These are phyloP conservation scores for Gonioctena quinquepunctata DNA, from an alignment of 1,140 invertebrate genomes.

Conservation along the genomic window DNA sequence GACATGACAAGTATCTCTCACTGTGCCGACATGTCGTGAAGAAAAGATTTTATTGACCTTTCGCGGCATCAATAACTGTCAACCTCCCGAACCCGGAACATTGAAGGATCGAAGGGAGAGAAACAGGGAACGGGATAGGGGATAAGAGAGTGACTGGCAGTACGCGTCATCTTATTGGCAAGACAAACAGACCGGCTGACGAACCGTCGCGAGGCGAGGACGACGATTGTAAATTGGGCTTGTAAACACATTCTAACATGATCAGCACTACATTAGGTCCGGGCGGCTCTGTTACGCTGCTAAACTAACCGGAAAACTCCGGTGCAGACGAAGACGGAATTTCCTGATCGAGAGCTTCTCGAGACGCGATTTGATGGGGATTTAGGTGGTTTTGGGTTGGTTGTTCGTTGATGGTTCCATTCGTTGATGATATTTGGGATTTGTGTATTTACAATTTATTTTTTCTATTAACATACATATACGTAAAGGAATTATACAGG, in stretches of 20 bases:
- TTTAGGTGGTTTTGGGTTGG: background rate
- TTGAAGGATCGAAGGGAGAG: background rate
- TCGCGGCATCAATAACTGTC: too few species aligned
- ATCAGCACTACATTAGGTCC: conserved; percentile 55
- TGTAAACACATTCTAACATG: conserved; percentile 57
- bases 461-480: too few species aligned
- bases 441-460: too few species aligned
- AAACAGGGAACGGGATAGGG: background rate
- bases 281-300: conserved; percentile 37
- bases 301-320: conserved; percentile 38
- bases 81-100: too few species aligned
- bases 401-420: background rate
- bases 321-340: background rate
- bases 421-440: background rate
- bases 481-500: too few species aligned
- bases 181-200: conserved; percentile 50
- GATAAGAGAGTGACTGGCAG: conserved; percentile 20
- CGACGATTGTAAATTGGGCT: conserved; percentile 54
- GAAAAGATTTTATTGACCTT: too few species aligned
- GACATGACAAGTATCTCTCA: too few species aligned
- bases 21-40: too few species aligned
- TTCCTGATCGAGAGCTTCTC: background rate
- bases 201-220: conserved; percentile 46
- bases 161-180: conserved; percentile 49
- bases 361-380: background rate